Evolutionary conservation across 2,888 invertebrate genomes (phyloP).

Genomic region (Chromoteleia sp.): DNA sequence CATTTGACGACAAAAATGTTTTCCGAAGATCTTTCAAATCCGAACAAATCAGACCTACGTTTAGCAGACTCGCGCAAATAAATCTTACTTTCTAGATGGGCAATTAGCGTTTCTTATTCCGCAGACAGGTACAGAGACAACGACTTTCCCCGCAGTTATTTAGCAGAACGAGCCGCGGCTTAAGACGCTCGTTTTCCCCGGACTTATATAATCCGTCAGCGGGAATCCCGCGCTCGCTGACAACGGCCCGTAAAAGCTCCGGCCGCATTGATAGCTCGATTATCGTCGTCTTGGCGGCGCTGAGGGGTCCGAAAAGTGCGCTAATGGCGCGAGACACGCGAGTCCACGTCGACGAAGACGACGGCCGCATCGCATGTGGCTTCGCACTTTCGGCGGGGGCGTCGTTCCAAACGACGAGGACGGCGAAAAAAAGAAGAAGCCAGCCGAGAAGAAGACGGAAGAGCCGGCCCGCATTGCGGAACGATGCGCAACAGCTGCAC

Average conservation of each 20-base stretch:
- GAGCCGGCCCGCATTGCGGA: slow-evolving; percentile 71
- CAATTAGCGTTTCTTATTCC: slow-evolving; percentile 65
- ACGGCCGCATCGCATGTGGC: slow-evolving; percentile 56
- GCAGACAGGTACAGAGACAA: slow-evolving; percentile 45
- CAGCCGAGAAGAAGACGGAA: slow-evolving; percentile 41
- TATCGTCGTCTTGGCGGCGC: slow-evolving; percentile 20
- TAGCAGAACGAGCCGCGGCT: slow-evolving; percentile 39
- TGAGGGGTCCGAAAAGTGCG: slow-evolving; percentile 21
- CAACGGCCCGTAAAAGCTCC: slow-evolving; percentile 14
- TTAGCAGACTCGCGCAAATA: slow-evolving; percentile 33
- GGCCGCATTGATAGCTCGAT: slow-evolving; percentile 33
- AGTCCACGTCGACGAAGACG: slow-evolving; percentile 44
- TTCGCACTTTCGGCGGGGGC: slow-evolving; percentile 65
- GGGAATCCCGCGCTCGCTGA: neutral
- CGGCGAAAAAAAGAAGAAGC: slow-evolving; percentile 39
- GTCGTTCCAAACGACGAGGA: slow-evolving; percentile 26
- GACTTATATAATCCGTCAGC: slow-evolving; percentile 44
- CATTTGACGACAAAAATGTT: neutral
- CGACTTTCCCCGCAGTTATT: slow-evolving; percentile 59
- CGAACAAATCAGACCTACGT: slow-evolving; percentile 21
- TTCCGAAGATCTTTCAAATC: neutral
- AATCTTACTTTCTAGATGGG: slow-evolving; percentile 65
- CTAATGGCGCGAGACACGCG: slow-evolving; percentile 64
- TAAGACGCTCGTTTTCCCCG: slow-evolving; percentile 35
- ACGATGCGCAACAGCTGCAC: slow-evolving; percentile 81